A percentile compares a stretch with the other conserved stretches of the same genome.
Conservation (phyloP, 2,113 vertebrate genomes). For the Notechis scutatus region DNA sequence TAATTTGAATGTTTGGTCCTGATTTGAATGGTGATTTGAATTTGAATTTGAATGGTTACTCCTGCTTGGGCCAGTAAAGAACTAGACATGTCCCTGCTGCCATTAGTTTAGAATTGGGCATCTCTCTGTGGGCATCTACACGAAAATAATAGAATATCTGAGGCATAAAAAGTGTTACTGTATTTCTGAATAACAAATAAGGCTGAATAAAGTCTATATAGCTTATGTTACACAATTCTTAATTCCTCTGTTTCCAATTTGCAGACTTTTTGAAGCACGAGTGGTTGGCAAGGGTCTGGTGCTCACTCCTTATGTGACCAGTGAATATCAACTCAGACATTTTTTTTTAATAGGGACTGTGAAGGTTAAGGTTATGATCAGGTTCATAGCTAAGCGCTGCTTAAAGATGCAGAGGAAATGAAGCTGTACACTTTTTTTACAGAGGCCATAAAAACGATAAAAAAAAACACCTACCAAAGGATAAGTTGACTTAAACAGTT, state of each 20-base stretch:
- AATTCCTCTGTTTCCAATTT: neutral
- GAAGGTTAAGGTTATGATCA: neutral
- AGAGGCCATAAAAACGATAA: neutral
- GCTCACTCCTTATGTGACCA: neutral
- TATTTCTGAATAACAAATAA: neutral
- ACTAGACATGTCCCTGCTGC: neutral
- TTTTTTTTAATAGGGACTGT: neutral
- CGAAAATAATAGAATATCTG: neutral
- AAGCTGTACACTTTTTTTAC: neutral
- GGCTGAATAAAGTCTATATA: neutral
- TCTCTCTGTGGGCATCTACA: neutral
- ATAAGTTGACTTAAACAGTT: neutral
- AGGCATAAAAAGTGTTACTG: neutral
- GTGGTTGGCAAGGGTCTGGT: neutral
- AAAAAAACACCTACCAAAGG: neutral
- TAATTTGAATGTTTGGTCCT: neutral
- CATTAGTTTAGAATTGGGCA: neutral
- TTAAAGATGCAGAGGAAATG: neutral
- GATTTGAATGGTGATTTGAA: neutral
- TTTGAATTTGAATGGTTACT: too few species aligned
- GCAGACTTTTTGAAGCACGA: neutral
- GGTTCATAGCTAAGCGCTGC: neutral
- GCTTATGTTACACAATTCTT: neutral
- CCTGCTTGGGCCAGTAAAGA: neutral
- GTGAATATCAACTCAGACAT: neutral